phyloP scores from a whole-genome alignment of 2,888 invertebrate species.

The Lochmaea capreae region DNA sequence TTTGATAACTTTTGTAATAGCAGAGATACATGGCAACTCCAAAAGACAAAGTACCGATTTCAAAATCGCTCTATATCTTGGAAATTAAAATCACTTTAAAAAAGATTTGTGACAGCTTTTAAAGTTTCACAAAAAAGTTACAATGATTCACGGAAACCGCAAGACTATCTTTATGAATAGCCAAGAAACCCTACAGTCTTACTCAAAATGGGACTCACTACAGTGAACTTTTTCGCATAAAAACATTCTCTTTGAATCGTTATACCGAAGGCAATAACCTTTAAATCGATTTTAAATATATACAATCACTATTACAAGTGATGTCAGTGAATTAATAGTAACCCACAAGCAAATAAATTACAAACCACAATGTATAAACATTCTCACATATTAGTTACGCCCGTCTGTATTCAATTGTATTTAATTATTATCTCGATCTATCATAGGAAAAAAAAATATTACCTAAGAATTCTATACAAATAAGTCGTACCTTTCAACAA shows the following conservation, averaged over 20 bases:
- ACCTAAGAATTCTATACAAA: conserved; percentile 20
- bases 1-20: too few species aligned
- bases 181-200: too few species aligned
- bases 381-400: conserved; percentile 33
- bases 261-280: background rate
- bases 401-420: conserved; percentile 22
- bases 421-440: conserved; percentile 20
- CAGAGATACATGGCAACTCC: too few species aligned
- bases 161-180: too few species aligned
- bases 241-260: background rate
- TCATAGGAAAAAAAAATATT: conserved; percentile 15
- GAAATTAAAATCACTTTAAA: too few species aligned
- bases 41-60: too few species aligned
- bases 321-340: background rate
- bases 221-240: too few species aligned
- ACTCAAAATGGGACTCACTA: too few species aligned
- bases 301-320: background rate
- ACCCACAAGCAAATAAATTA: conserved; percentile 23
- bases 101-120: too few species aligned
- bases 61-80: too few species aligned
- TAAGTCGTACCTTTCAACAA: conserved; percentile 24
- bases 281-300: background rate
- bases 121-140: too few species aligned
- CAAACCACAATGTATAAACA: conserved; percentile 25
- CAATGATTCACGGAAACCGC: too few species aligned